phyloP scores from a whole-genome alignment of 2,797 vertebrate species.

The Geotrypetes seraphini region DNA sequence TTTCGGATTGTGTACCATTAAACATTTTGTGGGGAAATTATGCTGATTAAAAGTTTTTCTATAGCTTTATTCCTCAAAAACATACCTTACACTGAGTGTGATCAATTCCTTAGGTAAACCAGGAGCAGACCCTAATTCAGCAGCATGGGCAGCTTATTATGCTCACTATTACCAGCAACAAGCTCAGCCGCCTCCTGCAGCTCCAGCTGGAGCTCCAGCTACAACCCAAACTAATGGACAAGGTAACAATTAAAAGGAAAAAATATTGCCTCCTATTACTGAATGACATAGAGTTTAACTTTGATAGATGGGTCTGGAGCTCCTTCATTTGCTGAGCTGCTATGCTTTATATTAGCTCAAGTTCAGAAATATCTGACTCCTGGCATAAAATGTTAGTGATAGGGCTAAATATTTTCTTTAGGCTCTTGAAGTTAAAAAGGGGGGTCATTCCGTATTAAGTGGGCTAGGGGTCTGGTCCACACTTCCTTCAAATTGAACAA shows the following conservation, averaged over 20 bases:
- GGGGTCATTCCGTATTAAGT: no score
- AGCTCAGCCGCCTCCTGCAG: slow-evolving; percentile 90
- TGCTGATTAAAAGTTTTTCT: not conserved
- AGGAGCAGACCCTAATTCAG: slow-evolving; percentile 92
- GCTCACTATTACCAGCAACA: slow-evolving; percentile 95
- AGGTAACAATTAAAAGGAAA: slow-evolving; percentile 62
- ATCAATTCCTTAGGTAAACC: slow-evolving; percentile 74
- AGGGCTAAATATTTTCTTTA: no score
- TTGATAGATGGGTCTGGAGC: not conserved
- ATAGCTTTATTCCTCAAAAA: not conserved
- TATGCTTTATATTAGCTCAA: not conserved
- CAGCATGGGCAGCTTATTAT: slow-evolving; percentile 97
- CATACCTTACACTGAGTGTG: slow-evolving; percentile 1
- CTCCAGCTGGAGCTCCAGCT: slow-evolving; percentile 77
- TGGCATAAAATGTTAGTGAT: not conserved
- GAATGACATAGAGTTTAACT: not conserved
- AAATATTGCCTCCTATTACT: not conserved
- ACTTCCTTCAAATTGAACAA: no score
- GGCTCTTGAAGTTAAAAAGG: no score
- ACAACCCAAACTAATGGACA: slow-evolving; percentile 88
- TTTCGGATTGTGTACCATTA: no score
- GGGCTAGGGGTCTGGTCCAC: no score
- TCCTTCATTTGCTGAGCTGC: not conserved
- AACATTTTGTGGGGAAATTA: no score
- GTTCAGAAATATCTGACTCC: not conserved